Evolutionary conservation across 2,888 invertebrate species (phyloP).

Genomic region (Pollenia griseotomentosa): DNA sequence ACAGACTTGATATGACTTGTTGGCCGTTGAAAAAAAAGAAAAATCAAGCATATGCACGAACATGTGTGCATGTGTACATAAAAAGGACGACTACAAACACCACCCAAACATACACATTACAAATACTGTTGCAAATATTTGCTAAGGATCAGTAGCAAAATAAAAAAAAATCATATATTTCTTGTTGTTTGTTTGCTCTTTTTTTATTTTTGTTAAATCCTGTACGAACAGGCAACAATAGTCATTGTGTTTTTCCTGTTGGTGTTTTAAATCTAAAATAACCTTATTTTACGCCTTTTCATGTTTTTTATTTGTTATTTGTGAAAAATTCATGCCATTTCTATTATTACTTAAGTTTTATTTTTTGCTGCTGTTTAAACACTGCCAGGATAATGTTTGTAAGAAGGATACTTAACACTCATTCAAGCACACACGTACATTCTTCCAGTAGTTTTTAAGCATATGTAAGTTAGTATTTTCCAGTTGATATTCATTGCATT

Average conservation of each 20-base stretch:
- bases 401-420: constrained; percentile 18
- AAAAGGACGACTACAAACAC: background rate
- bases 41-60: background rate
- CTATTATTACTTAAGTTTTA: constrained; percentile 26
- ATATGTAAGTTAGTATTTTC: constrained; percentile 29
- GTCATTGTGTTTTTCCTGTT: constrained; percentile 49
- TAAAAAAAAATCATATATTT: background rate
- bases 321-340: constrained; percentile 36
- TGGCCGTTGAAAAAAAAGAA: constrained; percentile 15
- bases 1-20: constrained; percentile 28
- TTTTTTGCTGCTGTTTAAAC: constrained; percentile 30
- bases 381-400: constrained; percentile 48
- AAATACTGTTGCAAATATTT: constrained; percentile 59
- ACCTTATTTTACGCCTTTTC: constrained; percentile 68
- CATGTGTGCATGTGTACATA: constrained; percentile 9
- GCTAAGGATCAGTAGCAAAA: constrained; percentile 50
- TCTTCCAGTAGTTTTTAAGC: background rate
- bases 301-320: background rate
- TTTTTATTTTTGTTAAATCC: constrained; percentile 7
- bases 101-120: background rate
- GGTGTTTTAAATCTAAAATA: constrained; percentile 60
- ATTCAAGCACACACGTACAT: background rate
- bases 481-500: constrained; percentile 26
- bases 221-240: constrained; percentile 32
- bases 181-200: background rate